Percentiles rank a stretch among this genome's conserved stretches.
These are phyloP conservation scores for Orycteropus afer DNA, from an alignment of 2,113 vertebrate genomes.

Conservation along the genomic window DNA sequence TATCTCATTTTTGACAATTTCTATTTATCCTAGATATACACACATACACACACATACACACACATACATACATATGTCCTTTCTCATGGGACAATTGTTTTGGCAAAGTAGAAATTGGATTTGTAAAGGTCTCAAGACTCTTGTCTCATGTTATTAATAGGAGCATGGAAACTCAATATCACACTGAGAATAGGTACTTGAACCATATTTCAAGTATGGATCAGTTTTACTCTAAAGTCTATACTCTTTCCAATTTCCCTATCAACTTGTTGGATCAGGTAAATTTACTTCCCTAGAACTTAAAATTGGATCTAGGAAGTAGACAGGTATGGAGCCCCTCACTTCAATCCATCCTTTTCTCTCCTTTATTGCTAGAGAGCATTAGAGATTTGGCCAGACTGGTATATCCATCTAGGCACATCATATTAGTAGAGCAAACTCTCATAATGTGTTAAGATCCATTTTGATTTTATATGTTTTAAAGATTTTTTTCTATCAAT, in stretches of 20 bases:
- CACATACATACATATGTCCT: rapidly evolving
- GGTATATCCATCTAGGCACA: conserved; percentile 47
- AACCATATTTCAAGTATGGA: not conserved
- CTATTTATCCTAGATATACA: no score
- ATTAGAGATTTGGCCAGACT: not conserved
- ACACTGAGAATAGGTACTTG: rapidly evolving
- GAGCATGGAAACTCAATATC: rapidly evolving
- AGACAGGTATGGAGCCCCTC: no score
- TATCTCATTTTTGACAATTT: no score
- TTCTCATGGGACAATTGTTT: not conserved
- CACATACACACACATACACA: no score
- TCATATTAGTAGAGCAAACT: conserved; percentile 55
- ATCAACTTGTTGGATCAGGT: not conserved
- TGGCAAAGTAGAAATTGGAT: not conserved
- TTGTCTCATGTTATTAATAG: rapidly evolving
- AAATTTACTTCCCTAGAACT: not conserved
- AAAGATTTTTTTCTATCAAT: conserved; percentile 89
- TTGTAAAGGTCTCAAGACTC: not conserved
- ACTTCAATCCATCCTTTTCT: not conserved
- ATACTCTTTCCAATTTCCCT: rapidly evolving
- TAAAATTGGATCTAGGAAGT: not conserved
- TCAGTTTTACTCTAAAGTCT: not conserved
- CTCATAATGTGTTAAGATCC: conserved; percentile 64
- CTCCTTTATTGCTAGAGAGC: not conserved
- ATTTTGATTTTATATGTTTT: conserved; percentile 86